Conservation (phyloP, 2,888 invertebrate genomes). For the Cotesia congregata region DNA sequence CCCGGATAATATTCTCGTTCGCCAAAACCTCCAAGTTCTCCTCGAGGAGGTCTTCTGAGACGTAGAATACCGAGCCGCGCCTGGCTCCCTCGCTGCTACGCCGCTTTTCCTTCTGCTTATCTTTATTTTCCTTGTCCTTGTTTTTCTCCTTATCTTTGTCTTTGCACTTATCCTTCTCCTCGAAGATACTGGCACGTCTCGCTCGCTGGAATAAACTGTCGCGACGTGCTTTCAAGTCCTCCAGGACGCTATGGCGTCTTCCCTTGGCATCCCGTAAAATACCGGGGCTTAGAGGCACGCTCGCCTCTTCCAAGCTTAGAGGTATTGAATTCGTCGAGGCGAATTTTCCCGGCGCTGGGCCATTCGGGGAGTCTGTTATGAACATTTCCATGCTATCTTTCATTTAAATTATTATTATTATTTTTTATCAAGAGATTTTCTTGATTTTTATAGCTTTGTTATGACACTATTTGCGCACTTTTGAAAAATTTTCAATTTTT, state of each 20-base stretch:
- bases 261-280: constrained; percentile 58
- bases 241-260: constrained; percentile 66
- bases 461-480: too few relatives aligned
- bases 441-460: neutral
- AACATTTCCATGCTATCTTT: constrained; percentile 61
- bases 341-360: constrained; percentile 56
- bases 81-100: constrained; percentile 56
- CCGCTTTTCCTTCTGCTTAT: constrained; percentile 58
- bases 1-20: constrained; percentile 44
- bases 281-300: constrained; percentile 44
- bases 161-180: constrained; percentile 50
- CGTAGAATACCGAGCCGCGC: constrained; percentile 66
- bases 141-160: neutral
- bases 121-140: constrained; percentile 28
- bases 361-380: constrained; percentile 61
- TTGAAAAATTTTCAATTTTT: too few relatives aligned
- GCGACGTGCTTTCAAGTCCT: constrained; percentile 65
- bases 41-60: constrained; percentile 61
- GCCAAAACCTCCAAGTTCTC: constrained; percentile 56
- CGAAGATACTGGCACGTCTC: constrained; percentile 60
- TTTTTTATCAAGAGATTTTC: constrained; percentile 4
- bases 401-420: neutral
- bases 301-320: constrained; percentile 57
- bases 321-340: constrained; percentile 67
- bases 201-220: constrained; percentile 64